Evolutionary conservation across 2,888 invertebrate genomes (phyloP), one percentile per base, ranked within the genome.

Genomic region (Mythimna pallens): DNA sequence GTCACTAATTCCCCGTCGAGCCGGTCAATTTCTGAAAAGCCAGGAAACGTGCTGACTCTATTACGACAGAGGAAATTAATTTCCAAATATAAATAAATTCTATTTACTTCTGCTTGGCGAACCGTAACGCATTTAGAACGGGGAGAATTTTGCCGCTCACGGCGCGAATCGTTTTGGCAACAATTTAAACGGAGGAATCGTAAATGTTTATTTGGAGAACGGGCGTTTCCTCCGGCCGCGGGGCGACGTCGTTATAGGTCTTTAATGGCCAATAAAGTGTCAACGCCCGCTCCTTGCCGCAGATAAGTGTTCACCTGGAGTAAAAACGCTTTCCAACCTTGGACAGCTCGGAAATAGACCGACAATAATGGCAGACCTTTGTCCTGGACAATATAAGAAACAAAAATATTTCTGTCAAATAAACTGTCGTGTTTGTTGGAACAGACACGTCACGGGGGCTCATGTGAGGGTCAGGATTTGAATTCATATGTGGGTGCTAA

Each of bases 241-340:
- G 92, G 92, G 91, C 90, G 91, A 91, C 89, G 89, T 94, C 94
- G 94, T 95, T 95, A 95, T 92, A 92, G 93, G 92, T 94, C 91
- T 93, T 94, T 94, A 95, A 95, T 94, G 93, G 93, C 93, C 94
- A 94, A 95, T 95, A 94, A 95, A 94, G 92, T 93, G 94, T 94
- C 95, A 93, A 90, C 94, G 92, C 91, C 89, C 90, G 90, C 88
- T 90, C 89, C 88, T 87, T 82, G 87, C 87, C 88, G 81, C 89
- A 92, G 93, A 92, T 93, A 93, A 92, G 91, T 91, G 91, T 91
- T 90, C 87, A 92, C 94, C 94, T 94, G 94, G 90, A 91, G 87
- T 86, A 87, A 86, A 83, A 86, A 86, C 83, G 80, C 69, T 87
- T 78, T 36, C 43, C 75, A 61, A 76, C 78, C 80, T 71, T 73